phyloP scores from a whole-genome alignment of 2,113 vertebrate genomes.

The Rhadina sibilatrix region DNA sequence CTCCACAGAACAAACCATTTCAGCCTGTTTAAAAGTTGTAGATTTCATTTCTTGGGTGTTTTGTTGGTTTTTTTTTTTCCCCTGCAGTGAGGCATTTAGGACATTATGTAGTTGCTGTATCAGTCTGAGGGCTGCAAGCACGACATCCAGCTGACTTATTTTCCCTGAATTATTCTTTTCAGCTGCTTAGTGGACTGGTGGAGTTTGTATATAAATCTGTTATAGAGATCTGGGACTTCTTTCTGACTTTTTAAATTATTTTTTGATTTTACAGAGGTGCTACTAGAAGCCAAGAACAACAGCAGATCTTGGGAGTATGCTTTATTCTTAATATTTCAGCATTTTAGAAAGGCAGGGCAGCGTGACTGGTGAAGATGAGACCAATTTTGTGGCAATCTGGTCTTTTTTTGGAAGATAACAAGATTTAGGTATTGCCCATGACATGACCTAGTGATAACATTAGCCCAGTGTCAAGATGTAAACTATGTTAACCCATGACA shows the following conservation, averaged over 20 bases:
- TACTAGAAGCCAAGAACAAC: not conserved
- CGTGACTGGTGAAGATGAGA: not conserved
- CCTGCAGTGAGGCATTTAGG: not conserved
- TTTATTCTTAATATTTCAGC: not conserved
- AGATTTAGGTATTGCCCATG: not conserved
- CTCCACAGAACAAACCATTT: not conserved
- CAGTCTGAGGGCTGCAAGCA: not conserved
- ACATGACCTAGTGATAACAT: rapidly evolving
- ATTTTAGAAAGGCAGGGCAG: not conserved
- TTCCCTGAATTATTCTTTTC: not conserved
- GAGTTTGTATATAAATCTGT: not conserved
- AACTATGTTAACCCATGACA: no score
- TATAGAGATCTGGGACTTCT: not conserved
- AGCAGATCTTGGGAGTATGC: not conserved
- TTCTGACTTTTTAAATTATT: rapidly evolving
- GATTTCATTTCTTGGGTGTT: not conserved
- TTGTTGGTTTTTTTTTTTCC: no score
- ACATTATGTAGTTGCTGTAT: no score
- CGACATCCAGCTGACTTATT: not conserved
- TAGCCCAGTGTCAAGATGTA: not conserved
- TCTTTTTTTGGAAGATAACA: not conserved
- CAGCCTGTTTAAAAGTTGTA: not conserved
- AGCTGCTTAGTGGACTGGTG: not conserved
- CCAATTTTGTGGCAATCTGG: not conserved
- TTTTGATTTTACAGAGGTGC: not conserved